Conservation (phyloP, 2,113 vertebrate genomes). For the Cavia porcellus region DNA sequence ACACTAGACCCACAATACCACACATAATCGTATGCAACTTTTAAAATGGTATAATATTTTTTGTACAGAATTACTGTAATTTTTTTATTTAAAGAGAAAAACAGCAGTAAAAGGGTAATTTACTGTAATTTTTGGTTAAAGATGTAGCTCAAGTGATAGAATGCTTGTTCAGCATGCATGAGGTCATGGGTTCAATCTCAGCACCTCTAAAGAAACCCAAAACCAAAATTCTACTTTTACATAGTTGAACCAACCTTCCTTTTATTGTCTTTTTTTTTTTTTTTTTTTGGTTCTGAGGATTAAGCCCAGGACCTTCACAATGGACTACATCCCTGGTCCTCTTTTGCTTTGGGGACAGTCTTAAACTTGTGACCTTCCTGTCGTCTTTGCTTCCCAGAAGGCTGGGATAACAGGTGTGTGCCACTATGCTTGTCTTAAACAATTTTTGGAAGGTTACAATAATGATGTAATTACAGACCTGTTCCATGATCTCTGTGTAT, state of each 20-base stretch:
- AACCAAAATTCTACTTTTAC: not conserved
- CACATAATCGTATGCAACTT: not conserved
- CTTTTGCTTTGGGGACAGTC: not conserved
- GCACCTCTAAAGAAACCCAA: not conserved
- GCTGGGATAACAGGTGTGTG: not conserved
- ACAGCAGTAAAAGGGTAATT: no score
- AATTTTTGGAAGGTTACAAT: not conserved
- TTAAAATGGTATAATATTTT: not conserved
- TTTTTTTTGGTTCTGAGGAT: not conserved
- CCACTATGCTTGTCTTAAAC: not conserved
- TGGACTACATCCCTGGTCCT: not conserved
- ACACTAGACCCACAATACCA: not conserved
- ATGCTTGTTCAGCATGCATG: not conserved
- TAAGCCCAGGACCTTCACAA: not conserved
- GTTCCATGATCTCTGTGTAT: conserved; percentile 33
- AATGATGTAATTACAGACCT: not conserved
- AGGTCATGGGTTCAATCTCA: not conserved
- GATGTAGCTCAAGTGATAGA: not conserved
- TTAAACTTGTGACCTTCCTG: not conserved
- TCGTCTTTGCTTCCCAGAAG: not conserved
- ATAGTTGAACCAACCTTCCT: not conserved
- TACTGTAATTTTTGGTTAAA: not conserved
- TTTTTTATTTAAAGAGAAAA: no score
- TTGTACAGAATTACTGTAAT: conserved; percentile 29
- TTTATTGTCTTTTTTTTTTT: not conserved